phyloP scores from a whole-genome alignment of 2,888 invertebrate species.

The Oscheius sp. region DNA sequence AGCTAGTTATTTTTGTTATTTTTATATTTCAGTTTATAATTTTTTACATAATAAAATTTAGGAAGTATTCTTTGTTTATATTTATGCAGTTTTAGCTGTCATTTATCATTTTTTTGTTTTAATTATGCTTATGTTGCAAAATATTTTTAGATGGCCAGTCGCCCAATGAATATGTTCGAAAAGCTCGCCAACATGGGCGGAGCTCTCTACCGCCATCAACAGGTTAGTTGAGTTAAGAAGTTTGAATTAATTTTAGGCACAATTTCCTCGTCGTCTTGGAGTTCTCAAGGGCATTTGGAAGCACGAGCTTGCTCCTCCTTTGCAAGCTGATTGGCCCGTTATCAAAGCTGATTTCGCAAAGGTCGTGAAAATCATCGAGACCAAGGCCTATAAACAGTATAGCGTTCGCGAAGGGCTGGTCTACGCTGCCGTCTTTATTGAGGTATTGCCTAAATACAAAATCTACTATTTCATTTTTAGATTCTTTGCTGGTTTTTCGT shows the following conservation, averaged over 20 bases:
- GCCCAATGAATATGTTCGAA: constrained; percentile 58
- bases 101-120: too few species aligned
- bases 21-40: too few species aligned
- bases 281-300: constrained; percentile 82
- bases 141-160: constrained; percentile 44
- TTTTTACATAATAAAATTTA: too few species aligned
- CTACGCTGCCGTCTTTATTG: constrained; percentile 26
- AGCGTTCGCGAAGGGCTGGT: constrained; percentile 38
- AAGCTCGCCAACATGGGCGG: constrained; percentile 60
- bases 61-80: too few species aligned
- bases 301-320: constrained; percentile 90
- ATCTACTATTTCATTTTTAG: constrained; percentile 79
- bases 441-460: constrained; percentile 2
- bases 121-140: too few species aligned
- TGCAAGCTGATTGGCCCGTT: constrained; percentile 79
- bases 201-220: constrained; percentile 61
- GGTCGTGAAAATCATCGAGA: constrained; percentile 49
- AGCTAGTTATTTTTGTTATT: too few species aligned
- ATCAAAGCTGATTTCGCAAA: constrained; percentile 72
- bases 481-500: constrained; percentile 92
- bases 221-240: background rate
- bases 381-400: constrained; percentile 47
- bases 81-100: too few species aligned
- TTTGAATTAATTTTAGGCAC: constrained; percentile 23
- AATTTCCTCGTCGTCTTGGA: constrained; percentile 59